Base-by-base conservation (phyloP, 2,797 vertebrate genomes). In the Buphagus erythrorhynchus region DNA sequence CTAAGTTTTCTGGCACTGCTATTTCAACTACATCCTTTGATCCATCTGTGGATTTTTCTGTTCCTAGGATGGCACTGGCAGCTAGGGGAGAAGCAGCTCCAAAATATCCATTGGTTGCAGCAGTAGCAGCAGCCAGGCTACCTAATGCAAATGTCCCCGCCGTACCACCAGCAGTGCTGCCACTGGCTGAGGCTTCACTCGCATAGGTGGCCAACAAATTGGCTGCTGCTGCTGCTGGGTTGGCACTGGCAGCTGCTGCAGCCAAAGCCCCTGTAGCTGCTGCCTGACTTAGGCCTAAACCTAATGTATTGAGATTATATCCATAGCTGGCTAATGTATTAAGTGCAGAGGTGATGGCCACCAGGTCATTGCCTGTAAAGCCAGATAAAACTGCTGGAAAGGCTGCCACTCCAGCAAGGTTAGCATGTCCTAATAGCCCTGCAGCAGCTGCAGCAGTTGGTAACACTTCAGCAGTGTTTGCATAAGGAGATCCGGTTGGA, bases 21-120 rank as follows among this genome's bases (percentile, higher is more conserved):
- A 99, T 99, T 98, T 99, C 98, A 95, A 99, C 98, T 98, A 98
- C 98, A 98, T 99, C 98, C 98, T 99, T 99, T 96, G 98, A 98
- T 97, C 98, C 98, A 98, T 99, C 98, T 98, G 98, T 98, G 97
- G 98, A 98, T 94, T 99, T 99, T 86, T 99, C 98, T 97, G 98
- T 98, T 97, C 98, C 98, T 98, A 99, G 98, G 97, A 99, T 98
- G 97, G 98, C 98, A 96, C 98, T 98, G 98, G 98, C 98, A 97
- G 98, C 98, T 97, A 99, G 98, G 96, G 98, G 98, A 97, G 98
- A 98, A 97, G 98, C 98, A 98, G 98, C 98, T 96, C 98, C 98
- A 97, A 98, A 98, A 97, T 99, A 99, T 98, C 98, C 98, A 97
- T 99, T 99, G 93, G 98, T 98, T 96, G 98, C 98, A 98, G 98